Evolutionary conservation across 2,113 vertebrate genomes (phyloP), one percentile per base, ranked within the genome.

Genomic region (Poeciliopsis prolifica): DNA sequence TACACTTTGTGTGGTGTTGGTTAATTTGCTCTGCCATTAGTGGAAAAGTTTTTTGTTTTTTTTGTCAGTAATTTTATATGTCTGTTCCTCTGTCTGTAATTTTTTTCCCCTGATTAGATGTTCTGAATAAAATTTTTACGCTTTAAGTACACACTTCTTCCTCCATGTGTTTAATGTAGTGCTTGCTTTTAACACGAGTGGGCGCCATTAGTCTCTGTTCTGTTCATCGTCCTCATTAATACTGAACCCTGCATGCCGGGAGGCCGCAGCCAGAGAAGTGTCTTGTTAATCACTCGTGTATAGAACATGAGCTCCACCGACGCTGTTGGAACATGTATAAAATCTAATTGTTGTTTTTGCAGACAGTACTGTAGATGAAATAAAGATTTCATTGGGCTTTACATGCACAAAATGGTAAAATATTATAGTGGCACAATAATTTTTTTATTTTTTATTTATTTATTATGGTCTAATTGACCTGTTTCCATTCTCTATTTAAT

Each of bases 161-260:
- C 48, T n/a, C 24, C 60, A 60, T 15, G 17, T 40, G 3, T 28
- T 70, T 58, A 11, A 54, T 85, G 79, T 71, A 72, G 65, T 86
- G n/a, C 48, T 19, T 61, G 5, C 72, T 68, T 74, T 44, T 1
- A 75, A 64, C 92, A 88, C 84, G 68, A 29, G 92, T 77, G 83
- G 86, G 91, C 54, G 75, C 84, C 79, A 81, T 78, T 61, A 68
- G 29, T 60, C 87, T 77, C 66, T 54, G 7, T 70, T 30, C 17
- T 69, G 1, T 9, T 31, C 37, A 13, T 44, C 13, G 2, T n/a
- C 51, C 51, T 58, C 51, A 58, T n/a, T 40, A 24, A 19, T 61
- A 2, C 33, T 61, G 31, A 72, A 17, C 17, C 62, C 65, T 24
- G 0, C 17, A 17, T 24, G 63, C 33, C 1, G 61, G 31, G 8